These are phyloP conservation scores for Caenorhabditis briggsae DNA, from an alignment of 1,140 invertebrate species.

Conservation along the genomic window DNA sequence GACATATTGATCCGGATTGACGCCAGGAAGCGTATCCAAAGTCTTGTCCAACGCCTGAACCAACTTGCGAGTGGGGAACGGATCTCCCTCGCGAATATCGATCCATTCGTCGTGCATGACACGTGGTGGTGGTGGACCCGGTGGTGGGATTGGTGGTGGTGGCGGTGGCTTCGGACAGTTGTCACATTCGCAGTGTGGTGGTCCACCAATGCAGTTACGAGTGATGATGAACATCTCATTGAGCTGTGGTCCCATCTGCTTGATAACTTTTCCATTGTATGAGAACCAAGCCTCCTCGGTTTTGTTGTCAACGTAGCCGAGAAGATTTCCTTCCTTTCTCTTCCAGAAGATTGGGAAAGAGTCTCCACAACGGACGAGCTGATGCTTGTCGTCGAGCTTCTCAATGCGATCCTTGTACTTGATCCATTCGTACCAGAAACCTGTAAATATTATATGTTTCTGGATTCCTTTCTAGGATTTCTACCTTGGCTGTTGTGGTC, in stretches of 20 bases:
- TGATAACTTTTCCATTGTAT: slow-evolving; percentile 62
- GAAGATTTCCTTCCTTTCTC: slow-evolving; percentile 63
- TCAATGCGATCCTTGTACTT: slow-evolving; percentile 73
- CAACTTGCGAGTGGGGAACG: slow-evolving; percentile 63
- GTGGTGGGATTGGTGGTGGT: slow-evolving; percentile 10
- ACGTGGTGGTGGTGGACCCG: slow-evolving; percentile 50
- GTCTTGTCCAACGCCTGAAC: slow-evolving; percentile 66
- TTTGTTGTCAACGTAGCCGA: slow-evolving; percentile 73
- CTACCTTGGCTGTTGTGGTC: slow-evolving; percentile 66
- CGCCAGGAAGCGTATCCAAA: slow-evolving; percentile 66
- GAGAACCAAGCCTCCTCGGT: slow-evolving; percentile 71
- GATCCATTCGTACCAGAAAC: slow-evolving; percentile 76
- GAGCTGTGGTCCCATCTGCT: slow-evolving; percentile 65
- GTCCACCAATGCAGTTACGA: slow-evolving; percentile 67
- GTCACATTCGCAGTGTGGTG: slow-evolving; percentile 42
- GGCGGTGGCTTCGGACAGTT: slow-evolving; percentile 62
- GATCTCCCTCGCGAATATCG: slow-evolving; percentile 68
- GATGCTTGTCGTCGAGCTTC: slow-evolving; percentile 63
- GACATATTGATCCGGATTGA: slow-evolving; percentile 71
- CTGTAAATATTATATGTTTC: background rate
- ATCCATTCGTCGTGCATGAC: slow-evolving; percentile 72
- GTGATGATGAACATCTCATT: slow-evolving; percentile 70
- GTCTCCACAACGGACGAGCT: slow-evolving; percentile 71
- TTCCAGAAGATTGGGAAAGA: slow-evolving; percentile 70
- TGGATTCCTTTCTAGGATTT: too few relatives aligned